A percentile compares a stretch with the other conserved stretches of the same genome.
These are phyloP conservation scores for Druon quercuslanigerum DNA, from an alignment of 1,140 invertebrate species.

Conservation along the genomic window DNA sequence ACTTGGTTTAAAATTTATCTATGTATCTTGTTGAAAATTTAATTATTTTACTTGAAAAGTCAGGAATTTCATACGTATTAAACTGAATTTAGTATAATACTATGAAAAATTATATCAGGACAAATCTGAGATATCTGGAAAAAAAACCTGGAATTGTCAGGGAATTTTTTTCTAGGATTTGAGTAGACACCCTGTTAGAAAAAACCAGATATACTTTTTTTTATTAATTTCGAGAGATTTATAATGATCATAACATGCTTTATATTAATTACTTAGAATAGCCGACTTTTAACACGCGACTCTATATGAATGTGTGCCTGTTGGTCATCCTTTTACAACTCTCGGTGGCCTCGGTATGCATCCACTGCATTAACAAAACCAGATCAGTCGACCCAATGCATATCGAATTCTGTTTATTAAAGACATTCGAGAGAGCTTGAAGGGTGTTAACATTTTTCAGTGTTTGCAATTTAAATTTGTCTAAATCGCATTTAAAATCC, in stretches of 20 bases:
- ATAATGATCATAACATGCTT: conserved; percentile 7
- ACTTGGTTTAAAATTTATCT: no score
- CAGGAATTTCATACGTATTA: no score
- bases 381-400: conserved; percentile 65
- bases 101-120: no score
- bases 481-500: conserved; percentile 9
- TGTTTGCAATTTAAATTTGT: conserved; percentile 20
- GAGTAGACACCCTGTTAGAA: background rate
- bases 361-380: conserved; percentile 75
- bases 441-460: conserved; percentile 37
- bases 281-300: conserved; percentile 48
- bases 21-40: no score
- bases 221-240: background rate
- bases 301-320: conserved; percentile 75
- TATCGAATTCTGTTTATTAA: conserved; percentile 44
- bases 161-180: no score
- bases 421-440: conserved; percentile 47
- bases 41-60: no score
- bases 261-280: background rate
- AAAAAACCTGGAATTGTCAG: no score
- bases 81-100: no score
- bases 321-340: conserved; percentile 60
- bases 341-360: conserved; percentile 62
- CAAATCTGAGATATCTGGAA: no score
- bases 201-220: background rate